Conservation (phyloP, 2,888 invertebrate genomes). For the Tenthredo distinguenda region DNA sequence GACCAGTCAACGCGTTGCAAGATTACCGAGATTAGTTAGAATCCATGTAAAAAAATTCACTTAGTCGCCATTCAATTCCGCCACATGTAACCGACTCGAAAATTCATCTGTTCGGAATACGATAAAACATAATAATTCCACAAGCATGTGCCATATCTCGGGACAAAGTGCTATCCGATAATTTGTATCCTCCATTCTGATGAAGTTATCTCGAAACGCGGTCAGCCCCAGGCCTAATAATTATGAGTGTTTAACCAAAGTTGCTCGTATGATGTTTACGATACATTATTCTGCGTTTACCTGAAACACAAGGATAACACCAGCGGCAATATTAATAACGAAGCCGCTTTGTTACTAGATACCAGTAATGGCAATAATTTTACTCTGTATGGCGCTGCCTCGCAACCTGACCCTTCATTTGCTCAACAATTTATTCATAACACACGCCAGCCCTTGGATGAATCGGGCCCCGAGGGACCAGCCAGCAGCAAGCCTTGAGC, state of each 20-base stretch:
- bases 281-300: neutral
- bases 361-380: conserved; percentile 38
- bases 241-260: neutral
- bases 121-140: neutral
- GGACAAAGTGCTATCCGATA: neutral
- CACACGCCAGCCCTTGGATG: conserved; percentile 45
- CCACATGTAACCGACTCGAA: neutral
- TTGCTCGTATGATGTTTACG: neutral
- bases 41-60: neutral
- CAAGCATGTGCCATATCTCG: neutral
- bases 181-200: neutral
- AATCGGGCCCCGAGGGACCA: conserved; percentile 44
- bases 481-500: conserved; percentile 40
- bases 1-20: neutral
- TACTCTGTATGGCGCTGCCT: conserved; percentile 16
- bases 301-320: neutral
- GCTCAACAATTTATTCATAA: conserved; percentile 51
- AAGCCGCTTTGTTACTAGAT: neutral
- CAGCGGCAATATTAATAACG: conserved; percentile 3
- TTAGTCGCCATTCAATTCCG: neutral
- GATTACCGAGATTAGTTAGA: neutral
- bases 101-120: neutral
- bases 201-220: conserved; percentile 8
- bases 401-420: conserved; percentile 46
- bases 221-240: neutral